Conservation (phyloP, 2,888 invertebrate species). For the Dendrolimus pini region DNA sequence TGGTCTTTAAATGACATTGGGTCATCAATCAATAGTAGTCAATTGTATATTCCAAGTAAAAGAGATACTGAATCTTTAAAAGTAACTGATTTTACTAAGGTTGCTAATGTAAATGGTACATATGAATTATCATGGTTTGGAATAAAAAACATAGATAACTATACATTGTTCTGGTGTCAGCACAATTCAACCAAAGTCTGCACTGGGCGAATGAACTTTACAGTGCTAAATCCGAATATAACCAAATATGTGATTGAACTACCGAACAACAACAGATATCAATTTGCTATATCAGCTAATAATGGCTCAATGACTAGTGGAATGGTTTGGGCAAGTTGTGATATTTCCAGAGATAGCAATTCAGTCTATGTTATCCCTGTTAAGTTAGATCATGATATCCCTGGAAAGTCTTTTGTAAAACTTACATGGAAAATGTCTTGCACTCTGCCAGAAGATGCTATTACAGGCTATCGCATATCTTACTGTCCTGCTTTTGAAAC, state of each 20-base stretch:
- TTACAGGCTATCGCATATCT: constrained; percentile 84
- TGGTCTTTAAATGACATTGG: constrained; percentile 79
- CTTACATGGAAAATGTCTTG: constrained; percentile 88
- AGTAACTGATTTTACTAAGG: constrained; percentile 80
- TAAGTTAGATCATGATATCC: constrained; percentile 44
- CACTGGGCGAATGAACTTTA: constrained; percentile 66
- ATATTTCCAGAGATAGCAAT: constrained; percentile 61
- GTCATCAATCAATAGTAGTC: constrained; percentile 71
- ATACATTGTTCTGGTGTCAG: constrained; percentile 89
- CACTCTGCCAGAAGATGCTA: constrained; percentile 81
- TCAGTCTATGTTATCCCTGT: constrained; percentile 75
- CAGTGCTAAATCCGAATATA: constrained; percentile 41
- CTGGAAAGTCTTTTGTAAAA: constrained; percentile 53
- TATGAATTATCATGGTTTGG: constrained; percentile 87
- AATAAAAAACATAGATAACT: constrained; percentile 76
- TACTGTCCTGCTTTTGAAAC: constrained; percentile 81
- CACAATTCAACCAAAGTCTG: constrained; percentile 70
- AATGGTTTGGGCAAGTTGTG: constrained; percentile 90
- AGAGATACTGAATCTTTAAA: constrained; percentile 60
- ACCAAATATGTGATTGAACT: constrained; percentile 78
- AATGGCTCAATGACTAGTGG: constrained; percentile 83
- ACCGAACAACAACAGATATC: constrained; percentile 77
- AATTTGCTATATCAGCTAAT: constrained; percentile 90
- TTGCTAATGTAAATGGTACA: constrained; percentile 81
- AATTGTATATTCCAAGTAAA: constrained; percentile 78